Conservation (phyloP, 2,113 vertebrate genomes). For the Indicator indicator region DNA sequence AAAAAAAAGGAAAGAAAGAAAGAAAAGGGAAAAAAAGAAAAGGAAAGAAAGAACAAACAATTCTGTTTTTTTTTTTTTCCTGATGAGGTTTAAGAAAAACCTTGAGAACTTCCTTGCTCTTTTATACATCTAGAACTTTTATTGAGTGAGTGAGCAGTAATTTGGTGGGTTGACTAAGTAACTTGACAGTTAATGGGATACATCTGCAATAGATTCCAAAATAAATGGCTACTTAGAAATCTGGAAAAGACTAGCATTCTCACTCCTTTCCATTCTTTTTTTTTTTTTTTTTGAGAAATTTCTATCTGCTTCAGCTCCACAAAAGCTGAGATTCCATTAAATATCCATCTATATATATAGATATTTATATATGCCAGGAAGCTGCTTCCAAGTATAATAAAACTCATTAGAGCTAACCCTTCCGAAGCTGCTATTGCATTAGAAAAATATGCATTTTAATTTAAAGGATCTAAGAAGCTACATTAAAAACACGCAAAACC, state of each 20-base stretch:
- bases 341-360: background rate
- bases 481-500: background rate
- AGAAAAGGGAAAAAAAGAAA: background rate
- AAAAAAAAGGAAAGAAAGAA: background rate
- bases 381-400: background rate
- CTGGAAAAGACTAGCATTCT: conserved; percentile 13
- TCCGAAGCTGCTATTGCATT: background rate
- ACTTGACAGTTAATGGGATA: conserved; percentile 65
- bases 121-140: conserved; percentile 56
- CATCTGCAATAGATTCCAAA: conserved; percentile 58
- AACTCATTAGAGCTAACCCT: background rate
- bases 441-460: conserved; percentile 16
- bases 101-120: conserved; percentile 22
- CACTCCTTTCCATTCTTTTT: background rate
- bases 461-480: background rate
- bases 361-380: background rate
- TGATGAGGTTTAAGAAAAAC: conserved; percentile 11
- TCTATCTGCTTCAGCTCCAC: background rate
- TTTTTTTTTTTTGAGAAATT: background rate
- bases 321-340: background rate
- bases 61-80: background rate
- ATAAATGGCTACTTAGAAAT: conserved; percentile 39
- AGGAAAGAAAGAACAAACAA: background rate
- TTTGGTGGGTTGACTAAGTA: conserved; percentile 61
- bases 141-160: conserved; percentile 59